Evolutionary conservation across 2,888 invertebrate genomes (phyloP).

Genomic region (Liopterus haemorrhoidalis): DNA sequence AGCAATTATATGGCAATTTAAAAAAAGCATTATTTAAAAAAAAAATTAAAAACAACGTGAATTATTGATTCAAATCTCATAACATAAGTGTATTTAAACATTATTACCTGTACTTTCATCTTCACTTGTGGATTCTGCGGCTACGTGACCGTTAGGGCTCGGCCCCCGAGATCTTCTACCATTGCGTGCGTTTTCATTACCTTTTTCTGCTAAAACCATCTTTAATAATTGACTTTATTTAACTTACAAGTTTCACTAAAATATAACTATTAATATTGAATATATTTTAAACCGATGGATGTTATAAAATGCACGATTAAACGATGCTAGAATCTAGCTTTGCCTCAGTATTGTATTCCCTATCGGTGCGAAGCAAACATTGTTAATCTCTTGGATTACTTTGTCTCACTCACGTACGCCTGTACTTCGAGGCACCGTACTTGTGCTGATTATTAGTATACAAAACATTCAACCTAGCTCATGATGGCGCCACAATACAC

Average conservation of each 20-base stretch:
- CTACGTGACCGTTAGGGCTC: conserved; percentile 80
- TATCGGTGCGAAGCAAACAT: conserved; percentile 13
- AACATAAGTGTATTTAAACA: conserved; percentile 5
- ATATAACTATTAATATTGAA: conserved; percentile 13
- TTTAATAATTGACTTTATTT: conserved; percentile 38
- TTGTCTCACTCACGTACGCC: conserved; percentile 5
- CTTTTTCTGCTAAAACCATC: conserved; percentile 88
- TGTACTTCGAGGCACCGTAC: conserved; percentile 21
- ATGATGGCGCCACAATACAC: conserved; percentile 9
- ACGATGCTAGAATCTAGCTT: conserved; percentile 16
- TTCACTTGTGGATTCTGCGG: conserved; percentile 77
- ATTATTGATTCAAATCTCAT: conserved; percentile 9
- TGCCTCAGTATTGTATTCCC: conserved; percentile 19
- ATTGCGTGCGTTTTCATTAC: conserved; percentile 74
- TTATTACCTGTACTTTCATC: conserved; percentile 61
- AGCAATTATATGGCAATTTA: conserved; percentile 2
- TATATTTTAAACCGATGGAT: conserved; percentile 9
- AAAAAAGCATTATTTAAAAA: conserved; percentile 1
- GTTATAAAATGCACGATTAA: conserved; percentile 10
- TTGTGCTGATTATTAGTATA: conserved; percentile 15
- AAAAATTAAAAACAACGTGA: neutral
- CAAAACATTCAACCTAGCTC: neutral
- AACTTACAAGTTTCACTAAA: conserved; percentile 14
- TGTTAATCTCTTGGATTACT: conserved; percentile 16
- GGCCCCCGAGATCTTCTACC: conserved; percentile 85